phyloP scores from a whole-genome alignment of 2,797 vertebrate species.

The Huso huso region DNA sequence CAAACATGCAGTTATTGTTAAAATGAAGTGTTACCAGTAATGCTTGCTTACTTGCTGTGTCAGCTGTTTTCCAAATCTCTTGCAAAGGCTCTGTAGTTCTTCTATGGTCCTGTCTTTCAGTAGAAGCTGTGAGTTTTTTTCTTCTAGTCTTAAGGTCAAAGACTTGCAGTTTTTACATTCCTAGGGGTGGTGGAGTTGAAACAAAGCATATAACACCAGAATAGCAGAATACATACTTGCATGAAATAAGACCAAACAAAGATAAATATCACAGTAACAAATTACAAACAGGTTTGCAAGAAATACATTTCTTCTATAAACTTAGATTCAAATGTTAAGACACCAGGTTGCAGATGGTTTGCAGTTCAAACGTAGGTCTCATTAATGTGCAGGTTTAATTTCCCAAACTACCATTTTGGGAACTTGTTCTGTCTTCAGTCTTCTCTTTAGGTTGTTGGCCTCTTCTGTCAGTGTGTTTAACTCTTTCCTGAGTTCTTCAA shows the following conservation, averaged over 20 bases:
- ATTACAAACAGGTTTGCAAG: neutral
- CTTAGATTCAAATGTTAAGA: neutral
- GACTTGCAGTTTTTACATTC: conserved; percentile 22
- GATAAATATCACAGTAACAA: too few relatives aligned
- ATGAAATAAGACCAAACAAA: too few relatives aligned
- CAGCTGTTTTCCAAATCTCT: conserved; percentile 21
- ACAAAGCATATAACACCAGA: too few relatives aligned
- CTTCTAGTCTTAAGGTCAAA: conserved; percentile 14
- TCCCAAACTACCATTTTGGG: conserved; percentile 19
- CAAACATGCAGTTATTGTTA: conserved; percentile 31
- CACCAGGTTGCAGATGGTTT: too few relatives aligned
- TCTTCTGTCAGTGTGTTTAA: conserved; percentile 20
- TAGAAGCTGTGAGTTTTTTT: conserved; percentile 17
- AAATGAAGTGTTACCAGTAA: neutral
- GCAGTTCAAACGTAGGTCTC: too few relatives aligned
- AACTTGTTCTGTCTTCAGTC: conserved; percentile 17
- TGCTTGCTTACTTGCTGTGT: conserved; percentile 28
- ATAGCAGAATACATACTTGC: too few relatives aligned
- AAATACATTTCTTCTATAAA: neutral
- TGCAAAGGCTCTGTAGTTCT: conserved; percentile 21
- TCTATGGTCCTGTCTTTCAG: conserved; percentile 22
- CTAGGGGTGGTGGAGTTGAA: neutral
- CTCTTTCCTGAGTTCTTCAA: conserved; percentile 28
- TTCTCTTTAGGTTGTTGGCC: conserved; percentile 16
- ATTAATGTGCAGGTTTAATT: neutral